Percentiles rank a stretch among this genome's conserved stretches.
Conservation (phyloP, 2,113 vertebrate genomes). For the Asarcornis scutulata region DNA sequence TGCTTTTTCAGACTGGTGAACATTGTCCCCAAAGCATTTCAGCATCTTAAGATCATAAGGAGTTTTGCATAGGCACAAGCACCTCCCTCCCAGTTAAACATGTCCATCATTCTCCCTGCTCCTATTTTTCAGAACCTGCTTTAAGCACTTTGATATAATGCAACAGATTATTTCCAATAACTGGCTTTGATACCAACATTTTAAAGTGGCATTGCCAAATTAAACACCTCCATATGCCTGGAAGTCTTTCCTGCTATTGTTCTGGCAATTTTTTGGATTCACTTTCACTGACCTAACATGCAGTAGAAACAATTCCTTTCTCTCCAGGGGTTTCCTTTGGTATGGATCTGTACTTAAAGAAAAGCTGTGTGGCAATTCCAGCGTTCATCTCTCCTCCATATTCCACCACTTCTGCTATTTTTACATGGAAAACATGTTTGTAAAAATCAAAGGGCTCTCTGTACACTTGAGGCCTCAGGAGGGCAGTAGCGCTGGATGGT, state of each 20-base stretch:
- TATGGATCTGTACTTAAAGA: neutral
- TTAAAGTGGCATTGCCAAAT: neutral
- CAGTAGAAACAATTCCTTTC: neutral
- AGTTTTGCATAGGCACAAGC: neutral
- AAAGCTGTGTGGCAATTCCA: neutral
- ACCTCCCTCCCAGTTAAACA: neutral
- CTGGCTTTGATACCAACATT: neutral
- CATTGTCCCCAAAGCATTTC: neutral
- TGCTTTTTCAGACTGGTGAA: neutral
- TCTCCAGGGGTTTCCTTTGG: neutral
- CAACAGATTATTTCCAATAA: neutral
- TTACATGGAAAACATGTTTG: fast-evolving
- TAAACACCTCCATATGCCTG: neutral
- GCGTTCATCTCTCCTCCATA: fast-evolving
- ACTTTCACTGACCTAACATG: neutral
- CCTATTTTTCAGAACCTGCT: neutral
- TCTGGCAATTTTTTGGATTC: neutral
- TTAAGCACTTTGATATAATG: neutral
- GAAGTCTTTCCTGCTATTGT: neutral
- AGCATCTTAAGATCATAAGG: neutral
- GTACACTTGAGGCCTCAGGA: fast-evolving
- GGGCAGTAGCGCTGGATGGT: fast-evolving
- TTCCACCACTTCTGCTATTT: neutral
- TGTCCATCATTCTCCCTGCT: neutral
- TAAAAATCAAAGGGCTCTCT: neutral